These are phyloP conservation scores for Monopterus albus DNA, from an alignment of 2,113 vertebrate genomes.

Conservation along the genomic window DNA sequence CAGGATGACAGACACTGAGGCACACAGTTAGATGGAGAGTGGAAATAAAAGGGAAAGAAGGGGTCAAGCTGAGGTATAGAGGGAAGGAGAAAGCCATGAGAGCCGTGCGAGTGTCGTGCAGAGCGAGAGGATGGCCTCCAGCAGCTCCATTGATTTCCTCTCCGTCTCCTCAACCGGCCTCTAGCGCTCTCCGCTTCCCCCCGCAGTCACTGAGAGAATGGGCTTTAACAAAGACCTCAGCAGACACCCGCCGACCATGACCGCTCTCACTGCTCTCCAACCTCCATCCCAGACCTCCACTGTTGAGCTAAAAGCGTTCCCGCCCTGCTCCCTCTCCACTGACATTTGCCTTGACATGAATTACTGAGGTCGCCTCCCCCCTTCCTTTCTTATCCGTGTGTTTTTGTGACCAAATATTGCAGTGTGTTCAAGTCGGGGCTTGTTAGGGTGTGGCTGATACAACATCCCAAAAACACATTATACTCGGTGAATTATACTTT, in stretches of 20 bases:
- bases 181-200: slow-evolving; percentile 37
- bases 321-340: slow-evolving; percentile 5
- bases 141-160: slow-evolving; percentile 76
- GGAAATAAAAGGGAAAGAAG: slow-evolving; percentile 47
- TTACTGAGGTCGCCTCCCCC: slow-evolving; percentile 47
- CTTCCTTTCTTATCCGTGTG: slow-evolving; percentile 9
- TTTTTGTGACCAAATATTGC: not conserved
- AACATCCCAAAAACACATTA: slow-evolving; percentile 11
- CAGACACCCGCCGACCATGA: slow-evolving; percentile 57
- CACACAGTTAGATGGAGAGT: slow-evolving; percentile 13
- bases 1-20: slow-evolving; percentile 2
- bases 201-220: slow-evolving; percentile 54
- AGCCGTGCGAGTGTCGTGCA: slow-evolving; percentile 51
- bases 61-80: slow-evolving; percentile 69
- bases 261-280: slow-evolving; percentile 43
- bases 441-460: slow-evolving; percentile 7
- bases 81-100: slow-evolving; percentile 48
- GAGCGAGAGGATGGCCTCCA: slow-evolving; percentile 70
- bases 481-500: not conserved
- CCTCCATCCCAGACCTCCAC: slow-evolving; percentile 55
- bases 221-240: slow-evolving; percentile 73
- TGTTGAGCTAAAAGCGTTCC: slow-evolving; percentile 57
- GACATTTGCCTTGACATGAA: slow-evolving; percentile 72
- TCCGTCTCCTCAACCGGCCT: slow-evolving; percentile 50
- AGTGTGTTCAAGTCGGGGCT: not conserved